These are phyloP conservation scores for Ancistrus triradiatus DNA, from an alignment of 2,113 vertebrate genomes.

Conservation along the genomic window DNA sequence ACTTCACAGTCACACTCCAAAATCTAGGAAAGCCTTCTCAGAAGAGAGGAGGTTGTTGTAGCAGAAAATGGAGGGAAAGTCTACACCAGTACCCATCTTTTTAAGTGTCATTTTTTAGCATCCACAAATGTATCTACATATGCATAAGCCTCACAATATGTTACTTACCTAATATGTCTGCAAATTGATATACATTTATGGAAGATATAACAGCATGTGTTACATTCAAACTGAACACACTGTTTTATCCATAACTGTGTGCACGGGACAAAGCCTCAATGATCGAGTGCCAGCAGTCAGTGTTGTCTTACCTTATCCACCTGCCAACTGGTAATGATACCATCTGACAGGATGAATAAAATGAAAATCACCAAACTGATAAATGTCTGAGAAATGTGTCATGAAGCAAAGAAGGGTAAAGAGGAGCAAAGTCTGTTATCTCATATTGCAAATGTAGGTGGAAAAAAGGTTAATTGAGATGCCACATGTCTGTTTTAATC, in stretches of 20 bases:
- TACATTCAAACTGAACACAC: neutral
- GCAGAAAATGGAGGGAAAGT: too few species aligned
- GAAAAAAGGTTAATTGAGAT: conserved; percentile 56
- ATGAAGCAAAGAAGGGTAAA: conserved; percentile 12
- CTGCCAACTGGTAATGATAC: conserved; percentile 60
- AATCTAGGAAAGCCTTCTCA: too few species aligned
- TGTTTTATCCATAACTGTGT: neutral
- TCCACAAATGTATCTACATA: too few species aligned
- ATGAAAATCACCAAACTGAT: conserved; percentile 60
- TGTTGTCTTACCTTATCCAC: conserved; percentile 61
- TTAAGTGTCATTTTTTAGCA: too few species aligned
- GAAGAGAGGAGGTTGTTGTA: too few species aligned
- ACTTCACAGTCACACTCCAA: too few species aligned
- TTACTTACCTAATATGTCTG: too few species aligned
- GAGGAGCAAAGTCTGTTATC: conserved; percentile 38
- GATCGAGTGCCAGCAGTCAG: conserved; percentile 56
- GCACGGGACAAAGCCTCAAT: neutral
- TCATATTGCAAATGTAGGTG: conserved; percentile 56
- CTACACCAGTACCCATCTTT: too few species aligned
- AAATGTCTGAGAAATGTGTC: conserved; percentile 52
- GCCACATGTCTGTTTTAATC: conserved; percentile 56
- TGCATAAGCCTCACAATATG: too few species aligned
- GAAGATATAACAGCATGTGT: neutral
- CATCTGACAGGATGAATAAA: conserved; percentile 58
- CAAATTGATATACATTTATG: too few species aligned